Conservation (phyloP, 2,888 invertebrate species). For the Catocala sponsa region DNA sequence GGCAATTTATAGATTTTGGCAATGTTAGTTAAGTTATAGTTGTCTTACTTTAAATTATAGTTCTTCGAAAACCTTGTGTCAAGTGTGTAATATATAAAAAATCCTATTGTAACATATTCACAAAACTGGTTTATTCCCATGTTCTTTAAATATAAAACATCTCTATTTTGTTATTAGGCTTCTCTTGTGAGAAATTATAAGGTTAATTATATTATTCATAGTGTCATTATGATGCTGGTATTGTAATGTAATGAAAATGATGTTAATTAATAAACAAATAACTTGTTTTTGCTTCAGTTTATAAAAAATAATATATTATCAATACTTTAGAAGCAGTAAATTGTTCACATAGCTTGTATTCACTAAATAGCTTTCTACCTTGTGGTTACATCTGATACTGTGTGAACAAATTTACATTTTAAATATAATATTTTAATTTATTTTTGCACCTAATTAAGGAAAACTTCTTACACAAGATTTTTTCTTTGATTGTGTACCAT, state of each 20-base stretch:
- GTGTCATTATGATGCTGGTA: constrained; percentile 8
- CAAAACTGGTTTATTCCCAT: constrained; percentile 19
- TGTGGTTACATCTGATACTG: constrained; percentile 10
- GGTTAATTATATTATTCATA: constrained; percentile 2
- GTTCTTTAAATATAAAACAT: constrained; percentile 21
- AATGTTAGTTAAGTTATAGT: constrained; percentile 29
- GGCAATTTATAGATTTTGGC: constrained; percentile 20
- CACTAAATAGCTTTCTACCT: constrained; percentile 3
- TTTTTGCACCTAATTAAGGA: constrained; percentile 42
- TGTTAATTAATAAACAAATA: constrained; percentile 10
- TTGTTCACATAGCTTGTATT: constrained; percentile 40
- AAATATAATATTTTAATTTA: constrained; percentile 36
- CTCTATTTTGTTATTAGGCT: constrained; percentile 21
- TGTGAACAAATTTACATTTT: constrained; percentile 41
- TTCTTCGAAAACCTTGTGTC: constrained; percentile 15
- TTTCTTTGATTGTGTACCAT: constrained; percentile 34
- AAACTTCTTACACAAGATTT: constrained; percentile 29
- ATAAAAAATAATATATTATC: constrained; percentile 27
- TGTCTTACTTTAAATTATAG: constrained; percentile 16
- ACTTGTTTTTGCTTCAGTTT: constrained; percentile 54
- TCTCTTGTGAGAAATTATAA: constrained; percentile 4
- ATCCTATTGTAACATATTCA: constrained; percentile 25
- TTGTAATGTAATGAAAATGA: constrained; percentile 18
- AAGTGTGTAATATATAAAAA: constrained; percentile 24
- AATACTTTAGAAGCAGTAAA: constrained; percentile 35